Base-by-base conservation (phyloP, 2,888 invertebrate genomes). In the Zygaena filipendulae region DNA sequence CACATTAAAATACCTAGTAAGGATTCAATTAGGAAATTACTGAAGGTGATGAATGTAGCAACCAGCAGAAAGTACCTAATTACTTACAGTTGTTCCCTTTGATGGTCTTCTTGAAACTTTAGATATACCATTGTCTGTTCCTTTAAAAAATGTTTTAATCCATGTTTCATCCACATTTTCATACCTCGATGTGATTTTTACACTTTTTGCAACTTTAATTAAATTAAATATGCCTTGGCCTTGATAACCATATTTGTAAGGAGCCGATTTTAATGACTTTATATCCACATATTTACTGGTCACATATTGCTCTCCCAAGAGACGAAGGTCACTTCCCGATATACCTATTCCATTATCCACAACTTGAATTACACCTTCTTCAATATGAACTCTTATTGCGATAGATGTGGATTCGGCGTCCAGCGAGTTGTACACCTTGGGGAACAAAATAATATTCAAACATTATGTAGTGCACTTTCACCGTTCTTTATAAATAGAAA, bases 281-380 rank as follows among this genome's bases (percentile, higher is more conserved):
- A 84, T 31, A 30, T 75, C 64, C 21, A 70, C 60, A 43, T 84
- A 83, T 66, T 88, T 90, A 53, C 84, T 89, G 1, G 89, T 87
- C 47, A 81, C 70, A 45, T 87, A 82, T 38, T 84, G 82, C 40
- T 72, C 59, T 8, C 88, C 91, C 25, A 89, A 49, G 12, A 63
- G 38, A 24, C 72, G 50, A 34, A 91, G 69, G 49, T 87, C 82
- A 13, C 61, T 47, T 42, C 68, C 59, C 2, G 62, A 43, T 14
- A 92, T 83, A 2, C 92, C 92, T 42, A 39, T 44, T 2, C 92
- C 92, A 71, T 92, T 90, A 53, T 92, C 92, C 20, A 91, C 79
- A 4, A 92, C 87, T 81, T 89, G 88, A 39, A 92, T 77, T 40
- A 77, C 81, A 44, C 80, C 81, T 35, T 82, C 74, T 30, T 67